Conservation (phyloP, 92 coral and sea anemone genomes). For the Epizoanthus ramosus region DNA sequence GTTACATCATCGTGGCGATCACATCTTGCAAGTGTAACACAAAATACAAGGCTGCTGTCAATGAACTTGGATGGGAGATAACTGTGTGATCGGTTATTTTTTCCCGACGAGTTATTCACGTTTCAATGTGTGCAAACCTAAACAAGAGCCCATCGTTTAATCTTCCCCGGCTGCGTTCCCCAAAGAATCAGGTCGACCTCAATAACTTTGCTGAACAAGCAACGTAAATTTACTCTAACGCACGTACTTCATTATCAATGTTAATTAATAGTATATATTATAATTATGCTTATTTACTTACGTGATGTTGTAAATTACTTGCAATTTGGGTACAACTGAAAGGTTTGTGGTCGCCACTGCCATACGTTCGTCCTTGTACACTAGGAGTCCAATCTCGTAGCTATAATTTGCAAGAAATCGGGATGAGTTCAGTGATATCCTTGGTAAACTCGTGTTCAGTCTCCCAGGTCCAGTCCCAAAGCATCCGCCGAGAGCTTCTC, state of each 20-base stretch:
- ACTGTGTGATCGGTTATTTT: no score
- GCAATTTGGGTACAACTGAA: slow-evolving; percentile 10
- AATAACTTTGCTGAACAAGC: no score
- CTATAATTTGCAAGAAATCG: background rate
- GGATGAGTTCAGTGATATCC: slow-evolving; percentile 20
- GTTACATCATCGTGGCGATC: no score
- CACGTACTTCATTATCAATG: background rate
- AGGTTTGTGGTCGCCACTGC: background rate
- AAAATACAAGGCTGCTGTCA: no score
- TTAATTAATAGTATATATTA: background rate
- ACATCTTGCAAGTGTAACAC: no score
- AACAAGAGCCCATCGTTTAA: no score
- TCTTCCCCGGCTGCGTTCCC: no score
- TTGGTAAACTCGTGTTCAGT: slow-evolving; percentile 26
- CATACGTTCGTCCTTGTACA: slow-evolving; percentile 33
- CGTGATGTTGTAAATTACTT: slow-evolving; percentile 12
- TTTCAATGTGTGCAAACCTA: no score
- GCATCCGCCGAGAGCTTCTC: slow-evolving; percentile 18
- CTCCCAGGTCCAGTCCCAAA: slow-evolving; percentile 45
- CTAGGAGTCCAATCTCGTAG: slow-evolving; percentile 19
- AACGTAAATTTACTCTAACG: no score
- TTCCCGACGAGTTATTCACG: no score
- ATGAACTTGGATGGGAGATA: no score
- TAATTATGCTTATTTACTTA: background rate
- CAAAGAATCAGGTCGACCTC: no score